These are phyloP conservation scores for Enteromius fasciolatus DNA, from an alignment of 2,797 vertebrate genomes.

Conservation along the genomic window DNA sequence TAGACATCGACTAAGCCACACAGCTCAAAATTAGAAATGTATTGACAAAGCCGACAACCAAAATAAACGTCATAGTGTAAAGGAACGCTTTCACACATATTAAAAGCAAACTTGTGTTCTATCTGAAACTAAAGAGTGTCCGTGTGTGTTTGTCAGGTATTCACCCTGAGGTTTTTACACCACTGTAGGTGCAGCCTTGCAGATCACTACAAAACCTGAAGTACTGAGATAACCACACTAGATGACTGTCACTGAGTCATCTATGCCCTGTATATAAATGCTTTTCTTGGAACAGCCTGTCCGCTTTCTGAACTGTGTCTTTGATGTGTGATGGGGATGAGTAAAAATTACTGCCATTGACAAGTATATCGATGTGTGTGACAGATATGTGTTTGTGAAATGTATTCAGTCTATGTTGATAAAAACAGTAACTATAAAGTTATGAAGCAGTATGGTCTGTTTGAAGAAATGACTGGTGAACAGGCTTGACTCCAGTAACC, in stretches of 20 bases:
- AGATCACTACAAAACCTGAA: not conserved
- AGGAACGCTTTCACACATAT: not conserved
- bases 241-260: not conserved
- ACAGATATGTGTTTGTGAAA: not conserved
- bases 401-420: not conserved
- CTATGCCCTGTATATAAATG: not conserved
- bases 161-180: not conserved
- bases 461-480: not conserved
- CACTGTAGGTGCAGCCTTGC: not conserved
- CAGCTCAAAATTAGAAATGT: not conserved
- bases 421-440: not conserved
- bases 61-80: too few relatives aligned
- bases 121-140: not conserved
- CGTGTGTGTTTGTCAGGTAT: not conserved
- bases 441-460: not conserved
- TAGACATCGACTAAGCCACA: not conserved
- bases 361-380: not conserved
- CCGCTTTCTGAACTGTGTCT: conserved; percentile 5
- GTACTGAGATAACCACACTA: not conserved
- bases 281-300: conserved; percentile 38
- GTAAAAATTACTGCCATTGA: conserved; percentile 7
- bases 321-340: conserved; percentile 21
- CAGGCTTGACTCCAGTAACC: not conserved
- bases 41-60: not conserved
- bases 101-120: not conserved